phyloP scores from a whole-genome alignment of 1,140 invertebrate genomes.

The Reticulitermes speratus region DNA sequence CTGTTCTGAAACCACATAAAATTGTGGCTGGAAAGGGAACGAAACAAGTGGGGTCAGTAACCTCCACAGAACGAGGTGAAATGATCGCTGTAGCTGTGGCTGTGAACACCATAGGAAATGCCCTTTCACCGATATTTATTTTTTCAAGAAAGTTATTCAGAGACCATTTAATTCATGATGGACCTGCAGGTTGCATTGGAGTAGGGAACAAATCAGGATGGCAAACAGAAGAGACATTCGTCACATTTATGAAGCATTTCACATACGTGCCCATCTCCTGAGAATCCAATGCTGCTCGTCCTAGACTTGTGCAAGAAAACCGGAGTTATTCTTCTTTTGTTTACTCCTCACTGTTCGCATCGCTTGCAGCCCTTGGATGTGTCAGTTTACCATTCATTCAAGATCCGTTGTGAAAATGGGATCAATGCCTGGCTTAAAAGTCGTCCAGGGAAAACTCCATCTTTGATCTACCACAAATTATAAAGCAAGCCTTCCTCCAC shows the following conservation, averaged over 20 bases:
- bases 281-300: no score
- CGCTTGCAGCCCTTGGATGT: no score
- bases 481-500: no score
- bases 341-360: no score
- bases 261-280: no score
- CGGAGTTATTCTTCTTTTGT: no score
- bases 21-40: conserved; percentile 40
- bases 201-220: conserved; percentile 44
- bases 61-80: conserved; percentile 47
- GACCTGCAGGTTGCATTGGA: conserved; percentile 43
- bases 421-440: no score
- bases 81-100: conserved; percentile 46
- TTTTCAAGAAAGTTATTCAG: conserved; percentile 45
- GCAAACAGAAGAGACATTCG: conserved; percentile 43
- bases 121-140: conserved; percentile 48
- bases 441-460: no score
- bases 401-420: no score
- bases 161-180: conserved; percentile 42
- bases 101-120: conserved; percentile 46
- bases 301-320: no score
- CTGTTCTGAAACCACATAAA: conserved; percentile 10
- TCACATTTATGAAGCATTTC: conserved; percentile 46
- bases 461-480: no score
- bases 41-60: conserved; percentile 50
- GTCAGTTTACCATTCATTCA: no score